Conservation (phyloP, 1,140 invertebrate species). For the Trichogramma pretiosum region DNA sequence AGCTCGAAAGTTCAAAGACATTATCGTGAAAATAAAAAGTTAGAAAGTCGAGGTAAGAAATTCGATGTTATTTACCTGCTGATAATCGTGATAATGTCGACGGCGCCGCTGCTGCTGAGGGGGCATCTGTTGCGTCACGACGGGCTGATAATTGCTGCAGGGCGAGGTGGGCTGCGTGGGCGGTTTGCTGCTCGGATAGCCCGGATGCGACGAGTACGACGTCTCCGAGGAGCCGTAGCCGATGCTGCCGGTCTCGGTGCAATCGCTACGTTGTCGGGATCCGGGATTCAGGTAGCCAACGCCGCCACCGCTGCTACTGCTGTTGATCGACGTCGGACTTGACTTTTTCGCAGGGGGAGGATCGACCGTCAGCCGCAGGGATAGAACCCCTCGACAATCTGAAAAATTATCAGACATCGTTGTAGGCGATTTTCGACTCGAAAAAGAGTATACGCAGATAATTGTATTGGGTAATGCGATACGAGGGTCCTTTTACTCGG, state of each 20-base stretch:
- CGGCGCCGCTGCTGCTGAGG: not conserved
- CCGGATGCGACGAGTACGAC: conserved; percentile 22
- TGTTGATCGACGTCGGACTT: too few species aligned
- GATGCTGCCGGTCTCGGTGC: conserved; percentile 16
- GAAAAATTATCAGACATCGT: not conserved
- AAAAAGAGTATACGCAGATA: too few species aligned
- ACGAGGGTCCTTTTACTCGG: too few species aligned
- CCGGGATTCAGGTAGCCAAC: too few species aligned
- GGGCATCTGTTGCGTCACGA: not conserved
- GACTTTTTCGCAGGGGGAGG: too few species aligned
- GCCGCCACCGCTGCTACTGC: not conserved
- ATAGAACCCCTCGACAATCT: not conserved
- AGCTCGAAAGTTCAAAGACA: too few species aligned
- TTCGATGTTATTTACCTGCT: too few species aligned
- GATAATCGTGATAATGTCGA: not conserved
- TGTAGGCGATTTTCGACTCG: too few species aligned
- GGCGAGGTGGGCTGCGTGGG: not conserved
- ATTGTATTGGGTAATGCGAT: too few species aligned
- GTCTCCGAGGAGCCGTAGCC: conserved; percentile 19
- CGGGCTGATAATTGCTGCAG: too few species aligned
- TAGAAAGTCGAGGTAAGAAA: too few species aligned
- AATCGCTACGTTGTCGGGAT: conserved; percentile 8
- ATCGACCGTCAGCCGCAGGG: conserved; percentile 5
- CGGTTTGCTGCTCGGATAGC: conserved; percentile 12
- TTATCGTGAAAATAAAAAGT: too few species aligned